A percentile compares a stretch with the other conserved stretches of the same genome.
phyloP scores from a whole-genome alignment of 2,888 invertebrate species.

The Pachycephus smyrnensis region DNA sequence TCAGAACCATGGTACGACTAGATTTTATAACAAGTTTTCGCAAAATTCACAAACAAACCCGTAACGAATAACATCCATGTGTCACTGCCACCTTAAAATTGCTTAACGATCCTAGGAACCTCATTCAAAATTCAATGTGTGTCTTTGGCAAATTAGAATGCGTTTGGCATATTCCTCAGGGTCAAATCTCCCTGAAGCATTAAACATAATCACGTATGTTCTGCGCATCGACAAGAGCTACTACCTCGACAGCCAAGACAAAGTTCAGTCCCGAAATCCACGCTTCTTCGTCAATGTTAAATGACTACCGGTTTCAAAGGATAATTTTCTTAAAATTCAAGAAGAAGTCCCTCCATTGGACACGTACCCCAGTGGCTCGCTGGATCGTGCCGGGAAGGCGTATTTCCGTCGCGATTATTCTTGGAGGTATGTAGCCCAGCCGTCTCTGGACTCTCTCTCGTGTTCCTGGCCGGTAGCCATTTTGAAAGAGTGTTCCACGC shows the following conservation, averaged over 20 bases:
- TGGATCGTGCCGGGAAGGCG: slow-evolving; percentile 22
- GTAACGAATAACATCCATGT: not conserved
- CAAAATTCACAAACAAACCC: not conserved
- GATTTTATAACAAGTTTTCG: not conserved
- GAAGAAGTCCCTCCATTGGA: not conserved
- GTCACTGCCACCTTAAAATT: not conserved
- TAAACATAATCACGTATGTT: no score
- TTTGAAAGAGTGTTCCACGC: slow-evolving; percentile 5
- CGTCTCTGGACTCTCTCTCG: slow-evolving; percentile 13
- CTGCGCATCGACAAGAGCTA: not conserved
- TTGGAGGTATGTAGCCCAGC: slow-evolving; percentile 47
- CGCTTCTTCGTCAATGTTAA: not conserved
- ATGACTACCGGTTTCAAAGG: not conserved
- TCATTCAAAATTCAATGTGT: not conserved
- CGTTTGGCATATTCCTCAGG: not conserved
- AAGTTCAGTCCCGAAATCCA: not conserved
- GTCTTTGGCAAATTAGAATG: not conserved
- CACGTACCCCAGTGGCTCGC: not conserved
- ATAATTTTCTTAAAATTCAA: not conserved
- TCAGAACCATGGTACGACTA: not conserved
- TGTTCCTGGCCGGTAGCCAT: not conserved
- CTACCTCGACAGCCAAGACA: not conserved
- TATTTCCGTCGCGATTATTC: slow-evolving; percentile 55
- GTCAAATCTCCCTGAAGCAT: not conserved
- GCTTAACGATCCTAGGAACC: not conserved